Percentiles rank a stretch among this genome's conserved stretches.
Evolutionary conservation across 2,113 vertebrate genomes (phyloP).

Genomic region (Thinocorus orbignyianus): DNA sequence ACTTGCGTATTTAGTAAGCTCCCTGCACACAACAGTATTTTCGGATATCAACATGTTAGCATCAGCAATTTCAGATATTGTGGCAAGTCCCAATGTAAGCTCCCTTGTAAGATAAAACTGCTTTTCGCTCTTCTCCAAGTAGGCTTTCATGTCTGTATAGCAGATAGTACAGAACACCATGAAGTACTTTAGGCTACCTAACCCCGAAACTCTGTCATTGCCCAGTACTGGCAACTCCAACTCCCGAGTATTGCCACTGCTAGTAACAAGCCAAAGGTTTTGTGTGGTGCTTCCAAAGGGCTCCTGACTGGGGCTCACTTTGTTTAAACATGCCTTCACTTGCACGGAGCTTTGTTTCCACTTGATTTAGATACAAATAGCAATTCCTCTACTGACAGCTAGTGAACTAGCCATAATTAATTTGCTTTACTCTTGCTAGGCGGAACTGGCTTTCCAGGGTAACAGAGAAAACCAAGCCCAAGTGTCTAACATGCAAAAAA

Average conservation of each 20-base stretch:
- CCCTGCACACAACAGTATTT: not conserved
- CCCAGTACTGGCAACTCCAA: not conserved
- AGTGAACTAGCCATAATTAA: not conserved
- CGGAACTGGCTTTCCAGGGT: not conserved
- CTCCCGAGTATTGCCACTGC: not conserved
- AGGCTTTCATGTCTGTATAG: not conserved
- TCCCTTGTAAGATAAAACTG: not conserved
- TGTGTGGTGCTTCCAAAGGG: not conserved
- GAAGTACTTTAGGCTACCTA: not conserved
- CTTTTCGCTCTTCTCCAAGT: not conserved
- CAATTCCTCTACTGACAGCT: not conserved
- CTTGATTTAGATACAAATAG: not conserved
- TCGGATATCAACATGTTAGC: not conserved
- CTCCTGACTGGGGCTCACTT: not conserved
- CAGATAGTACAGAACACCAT: accelerated
- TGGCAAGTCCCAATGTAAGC: not conserved
- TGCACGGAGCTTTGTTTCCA: accelerated
- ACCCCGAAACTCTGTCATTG: not conserved
- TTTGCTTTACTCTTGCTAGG: not conserved
- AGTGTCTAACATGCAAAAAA: not conserved
- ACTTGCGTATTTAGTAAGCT: not conserved
- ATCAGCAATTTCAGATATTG: not conserved
- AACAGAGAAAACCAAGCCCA: not conserved
- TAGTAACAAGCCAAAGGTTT: not conserved
- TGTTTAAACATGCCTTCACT: not conserved